These are phyloP conservation scores for Drosophila kepulauana DNA, from an alignment of 1,140 invertebrate species.

Conservation along the genomic window DNA sequence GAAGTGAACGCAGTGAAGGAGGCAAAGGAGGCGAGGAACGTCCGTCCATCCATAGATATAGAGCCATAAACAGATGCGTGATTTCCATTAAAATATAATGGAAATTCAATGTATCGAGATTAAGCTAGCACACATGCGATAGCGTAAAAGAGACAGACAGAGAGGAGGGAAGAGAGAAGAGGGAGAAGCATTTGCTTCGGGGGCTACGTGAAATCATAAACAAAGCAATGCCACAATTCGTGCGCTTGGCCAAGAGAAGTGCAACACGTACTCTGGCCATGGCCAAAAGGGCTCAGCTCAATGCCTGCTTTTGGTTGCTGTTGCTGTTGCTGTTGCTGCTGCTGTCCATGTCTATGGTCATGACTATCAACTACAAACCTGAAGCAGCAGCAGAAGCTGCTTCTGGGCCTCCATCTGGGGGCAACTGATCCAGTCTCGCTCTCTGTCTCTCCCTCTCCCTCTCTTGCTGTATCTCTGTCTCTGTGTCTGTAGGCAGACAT, in stretches of 20 bases:
- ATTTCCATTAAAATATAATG: conserved; percentile 71
- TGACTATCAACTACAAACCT: conserved; percentile 35
- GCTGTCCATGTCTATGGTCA: conserved; percentile 12
- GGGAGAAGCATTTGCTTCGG: conserved; percentile 18
- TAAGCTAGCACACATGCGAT: conserved; percentile 34
- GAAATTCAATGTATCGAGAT: conserved; percentile 70
- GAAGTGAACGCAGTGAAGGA: no score
- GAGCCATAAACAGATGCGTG: conserved; percentile 67
- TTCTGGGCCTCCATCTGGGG: conserved; percentile 1
- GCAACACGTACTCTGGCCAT: conserved; percentile 43
- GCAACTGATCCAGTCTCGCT: not conserved
- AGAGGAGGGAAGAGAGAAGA: not conserved
- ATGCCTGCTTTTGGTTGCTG: not conserved
- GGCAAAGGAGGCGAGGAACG: not conserved
- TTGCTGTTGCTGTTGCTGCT: no score
- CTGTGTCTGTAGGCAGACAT: not conserved
- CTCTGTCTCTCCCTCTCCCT: not conserved
- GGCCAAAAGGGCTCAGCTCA: conserved; percentile 41
- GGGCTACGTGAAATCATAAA: conserved; percentile 64
- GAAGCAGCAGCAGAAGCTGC: conserved; percentile 10
- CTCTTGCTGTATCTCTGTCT: not conserved
- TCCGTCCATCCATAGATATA: conserved; percentile 43
- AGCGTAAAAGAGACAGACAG: not conserved
- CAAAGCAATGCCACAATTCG: conserved; percentile 56
- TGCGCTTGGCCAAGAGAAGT: conserved; percentile 36